phyloP scores from a whole-genome alignment of 2,113 vertebrate species.

The Oncorhynchus masou region DNA sequence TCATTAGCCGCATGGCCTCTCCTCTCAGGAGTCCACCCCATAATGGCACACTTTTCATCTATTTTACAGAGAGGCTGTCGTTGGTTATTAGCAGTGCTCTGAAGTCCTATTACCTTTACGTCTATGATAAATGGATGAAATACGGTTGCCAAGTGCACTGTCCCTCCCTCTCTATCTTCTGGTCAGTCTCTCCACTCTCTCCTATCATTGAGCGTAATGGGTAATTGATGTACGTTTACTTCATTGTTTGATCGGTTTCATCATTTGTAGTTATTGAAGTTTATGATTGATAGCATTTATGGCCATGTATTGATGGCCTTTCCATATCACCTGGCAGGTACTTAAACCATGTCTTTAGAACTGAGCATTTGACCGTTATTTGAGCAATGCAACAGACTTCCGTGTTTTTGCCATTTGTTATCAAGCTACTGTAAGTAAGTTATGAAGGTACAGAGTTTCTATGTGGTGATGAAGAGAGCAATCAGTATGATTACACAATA shows the following conservation, averaged over 20 bases:
- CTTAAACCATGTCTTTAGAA: no score
- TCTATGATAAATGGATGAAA: constrained; percentile 78
- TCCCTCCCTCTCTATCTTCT: constrained; percentile 58
- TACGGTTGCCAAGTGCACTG: constrained; percentile 68
- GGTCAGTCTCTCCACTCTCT: constrained; percentile 59
- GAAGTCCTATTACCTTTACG: constrained; percentile 77
- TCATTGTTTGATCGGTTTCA: constrained; percentile 25
- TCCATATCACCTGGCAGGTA: no score
- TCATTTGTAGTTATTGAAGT: no score
- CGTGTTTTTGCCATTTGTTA: no score
- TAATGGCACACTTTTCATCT: constrained; percentile 80
- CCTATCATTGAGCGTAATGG: constrained; percentile 54
- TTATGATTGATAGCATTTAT: no score
- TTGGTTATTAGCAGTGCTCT: constrained; percentile 75
- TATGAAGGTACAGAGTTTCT: no score
- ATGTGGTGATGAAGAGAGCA: no score
- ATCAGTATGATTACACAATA: no score
- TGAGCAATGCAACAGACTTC: no score
- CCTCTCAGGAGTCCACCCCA: constrained; percentile 70
- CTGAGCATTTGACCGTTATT: no score
- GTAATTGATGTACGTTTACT: constrained; percentile 60
- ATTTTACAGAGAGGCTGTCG: constrained; percentile 76
- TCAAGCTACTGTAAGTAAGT: no score
- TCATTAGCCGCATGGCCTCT: constrained; percentile 77
- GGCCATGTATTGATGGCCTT: no score